phyloP scores from a whole-genome alignment of 1,140 invertebrate species.

The Megathymus violae region DNA sequence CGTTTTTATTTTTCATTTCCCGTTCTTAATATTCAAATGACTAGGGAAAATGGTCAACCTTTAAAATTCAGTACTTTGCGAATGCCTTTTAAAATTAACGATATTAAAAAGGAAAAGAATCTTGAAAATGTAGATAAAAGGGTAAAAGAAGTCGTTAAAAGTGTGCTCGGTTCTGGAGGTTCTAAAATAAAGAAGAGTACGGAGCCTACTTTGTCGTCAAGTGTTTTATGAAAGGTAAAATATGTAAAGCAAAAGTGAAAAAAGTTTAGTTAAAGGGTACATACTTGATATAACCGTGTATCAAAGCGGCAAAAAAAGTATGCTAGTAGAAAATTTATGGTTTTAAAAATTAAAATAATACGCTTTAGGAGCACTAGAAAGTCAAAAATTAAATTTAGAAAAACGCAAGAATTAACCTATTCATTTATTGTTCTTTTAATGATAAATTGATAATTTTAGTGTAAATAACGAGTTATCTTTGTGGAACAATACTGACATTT shows the following conservation, averaged over 20 bases:
- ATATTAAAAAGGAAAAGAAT: slow-evolving; percentile 29
- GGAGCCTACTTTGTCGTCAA: slow-evolving; percentile 19
- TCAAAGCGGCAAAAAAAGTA: too few species aligned
- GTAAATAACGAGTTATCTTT: too few species aligned
- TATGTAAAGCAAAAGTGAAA: background rate
- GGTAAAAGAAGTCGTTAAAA: slow-evolving; percentile 27
- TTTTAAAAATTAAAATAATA: too few species aligned
- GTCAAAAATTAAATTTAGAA: too few species aligned
- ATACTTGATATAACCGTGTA: too few species aligned
- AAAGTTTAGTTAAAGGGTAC: slow-evolving; percentile 3
- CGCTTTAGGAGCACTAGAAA: too few species aligned
- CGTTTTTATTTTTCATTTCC: slow-evolving; percentile 24
- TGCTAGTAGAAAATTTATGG: too few species aligned
- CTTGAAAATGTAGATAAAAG: slow-evolving; percentile 18
- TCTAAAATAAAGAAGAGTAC: slow-evolving; percentile 18
- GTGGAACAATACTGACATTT: too few species aligned
- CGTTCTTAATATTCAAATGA: slow-evolving; percentile 15
- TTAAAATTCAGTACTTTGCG: slow-evolving; percentile 23
- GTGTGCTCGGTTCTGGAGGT: slow-evolving; percentile 10
- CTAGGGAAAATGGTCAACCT: slow-evolving; percentile 19
- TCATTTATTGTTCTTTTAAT: too few species aligned
- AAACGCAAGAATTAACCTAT: too few species aligned
- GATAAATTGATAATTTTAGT: too few species aligned
- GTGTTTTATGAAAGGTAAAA: slow-evolving; percentile 28
- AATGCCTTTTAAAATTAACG: slow-evolving; percentile 22